Conservation (phyloP, 2,113 vertebrate genomes). For the Oryzias curvinotus region DNA sequence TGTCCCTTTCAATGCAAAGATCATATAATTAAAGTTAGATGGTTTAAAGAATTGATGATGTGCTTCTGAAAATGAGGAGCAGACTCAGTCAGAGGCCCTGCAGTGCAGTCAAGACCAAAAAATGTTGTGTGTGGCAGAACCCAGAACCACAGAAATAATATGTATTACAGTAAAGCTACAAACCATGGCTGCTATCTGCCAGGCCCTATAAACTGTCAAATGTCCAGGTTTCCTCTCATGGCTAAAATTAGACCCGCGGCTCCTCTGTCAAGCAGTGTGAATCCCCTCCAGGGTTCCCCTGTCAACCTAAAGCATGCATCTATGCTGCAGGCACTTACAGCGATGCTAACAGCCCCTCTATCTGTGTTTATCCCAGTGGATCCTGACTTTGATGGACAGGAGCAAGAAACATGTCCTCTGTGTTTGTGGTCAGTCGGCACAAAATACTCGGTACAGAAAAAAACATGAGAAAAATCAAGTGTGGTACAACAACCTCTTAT, state of each 20-base stretch:
- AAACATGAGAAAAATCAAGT: too few relatives aligned
- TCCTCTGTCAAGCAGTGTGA: slow-evolving; percentile 25
- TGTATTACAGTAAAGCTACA: slow-evolving; percentile 22
- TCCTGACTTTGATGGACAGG: slow-evolving; percentile 21
- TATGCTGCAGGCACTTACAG: slow-evolving; percentile 11
- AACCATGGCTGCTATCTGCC: slow-evolving; percentile 15
- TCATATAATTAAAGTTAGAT: slow-evolving; percentile 28
- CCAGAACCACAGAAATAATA: slow-evolving; percentile 3
- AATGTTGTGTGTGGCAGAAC: slow-evolving; percentile 9
- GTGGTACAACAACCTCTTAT: not conserved
- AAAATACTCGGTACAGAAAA: too few relatives aligned
- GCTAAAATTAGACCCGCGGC: slow-evolving; percentile 35
- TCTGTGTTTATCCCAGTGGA: slow-evolving; percentile 15
- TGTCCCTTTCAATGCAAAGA: slow-evolving; percentile 23
- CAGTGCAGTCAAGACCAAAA: slow-evolving; percentile 9
- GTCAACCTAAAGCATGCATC: slow-evolving; percentile 39
- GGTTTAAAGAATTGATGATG: slow-evolving; percentile 17
- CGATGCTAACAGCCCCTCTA: not conserved
- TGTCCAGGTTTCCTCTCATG: slow-evolving; percentile 12
- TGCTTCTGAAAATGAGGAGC: not conserved
- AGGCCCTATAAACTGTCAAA: slow-evolving; percentile 22
- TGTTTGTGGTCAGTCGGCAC: not conserved
- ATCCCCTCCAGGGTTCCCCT: slow-evolving; percentile 29
- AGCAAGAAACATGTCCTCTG: not conserved
- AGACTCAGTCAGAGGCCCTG: slow-evolving; percentile 8